Evolutionary conservation across 1,140 invertebrate species (phyloP), one percentile per base, ranked within the genome.

Genomic region (Ctenoplectra terminalis): DNA sequence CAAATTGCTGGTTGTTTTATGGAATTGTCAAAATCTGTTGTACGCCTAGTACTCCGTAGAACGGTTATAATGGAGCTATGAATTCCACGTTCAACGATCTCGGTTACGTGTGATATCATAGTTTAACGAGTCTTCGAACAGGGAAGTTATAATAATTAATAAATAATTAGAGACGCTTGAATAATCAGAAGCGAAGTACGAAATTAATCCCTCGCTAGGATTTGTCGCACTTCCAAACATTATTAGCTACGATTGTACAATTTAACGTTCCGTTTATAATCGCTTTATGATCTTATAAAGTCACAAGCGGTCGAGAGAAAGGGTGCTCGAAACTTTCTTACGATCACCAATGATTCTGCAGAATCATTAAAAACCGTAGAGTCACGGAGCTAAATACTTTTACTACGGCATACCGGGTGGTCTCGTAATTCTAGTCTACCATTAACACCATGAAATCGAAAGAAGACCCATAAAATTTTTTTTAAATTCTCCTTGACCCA

Each of bases 251-350:
- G 40, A 31, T 46, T 0, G 9, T 13, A 23, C 43, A 15, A 23
- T 23, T 31, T 23, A 11, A 67, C 9, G 11, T 23, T 5, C 3
- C 17, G 26, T 8, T 31, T 31, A 31, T 29, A 29, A 67, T 67
- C 43, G 29, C 17, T 31, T 48, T n/a, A 37, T 23, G 54, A 29
- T 17, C 34, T 6, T 7, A 15, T 23, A 6, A 43, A 31, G 8
- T 6, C 11, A 29, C 20, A 5, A 67, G 15, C 15, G 43, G n/a
- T 31, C 15, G 43, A 29, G 17, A 17, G 29, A 43, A 26, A 58
- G 56, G 64, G 29, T 31, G 26, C 43, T 67, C 20, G 40, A 29
- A 67, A 67, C 29, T 67, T 67, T 31, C 40, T 29, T 67, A 67
- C 43, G 64, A 29, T n/a, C 29, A 17, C 8, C 43, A 31, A 67